phyloP scores from a whole-genome alignment of 2,888 invertebrate genomes.

The Drosophila vallismaia region DNA sequence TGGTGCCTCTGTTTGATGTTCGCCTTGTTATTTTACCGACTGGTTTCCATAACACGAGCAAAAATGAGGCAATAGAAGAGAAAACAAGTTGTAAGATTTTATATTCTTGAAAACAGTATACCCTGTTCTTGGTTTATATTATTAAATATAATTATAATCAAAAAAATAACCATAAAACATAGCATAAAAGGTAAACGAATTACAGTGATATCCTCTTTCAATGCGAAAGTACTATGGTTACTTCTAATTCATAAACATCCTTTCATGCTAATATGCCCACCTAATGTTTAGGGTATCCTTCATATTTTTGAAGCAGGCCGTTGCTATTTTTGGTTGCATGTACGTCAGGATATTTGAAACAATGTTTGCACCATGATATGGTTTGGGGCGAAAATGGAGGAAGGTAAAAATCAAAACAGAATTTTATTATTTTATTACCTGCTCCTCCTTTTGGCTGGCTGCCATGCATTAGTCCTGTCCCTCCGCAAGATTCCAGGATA shows the following conservation, averaged over 20 bases:
- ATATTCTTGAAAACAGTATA: background rate
- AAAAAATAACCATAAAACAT: too few relatives aligned
- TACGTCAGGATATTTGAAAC: slow-evolving; percentile 18
- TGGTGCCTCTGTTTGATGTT: slow-evolving; percentile 11
- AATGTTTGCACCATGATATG: slow-evolving; percentile 6
- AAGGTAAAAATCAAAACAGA: slow-evolving; percentile 47
- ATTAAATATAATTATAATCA: too few relatives aligned
- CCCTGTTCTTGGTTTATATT: too few relatives aligned
- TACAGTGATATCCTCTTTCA: too few relatives aligned
- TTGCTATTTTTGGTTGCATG: slow-evolving; percentile 49
- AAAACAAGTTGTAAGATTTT: slow-evolving; percentile 7
- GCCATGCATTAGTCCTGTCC: slow-evolving; percentile 33
- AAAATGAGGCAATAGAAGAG: slow-evolving; percentile 12
- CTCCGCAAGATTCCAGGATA: slow-evolving; percentile 1
- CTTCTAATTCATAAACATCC: background rate
- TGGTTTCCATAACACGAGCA: slow-evolving; percentile 50
- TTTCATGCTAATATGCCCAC: too few relatives aligned
- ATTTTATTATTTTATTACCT: slow-evolving; percentile 72
- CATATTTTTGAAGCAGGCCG: slow-evolving; percentile 30
- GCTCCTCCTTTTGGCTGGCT: slow-evolving; percentile 25
- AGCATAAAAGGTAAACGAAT: too few relatives aligned
- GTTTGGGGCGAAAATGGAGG: background rate
- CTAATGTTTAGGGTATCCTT: background rate
- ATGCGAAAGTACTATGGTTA: too few relatives aligned
- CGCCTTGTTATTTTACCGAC: slow-evolving; percentile 25